Base-by-base conservation (phyloP, 2,797 vertebrate genomes). In the Mus caroli region DNA sequence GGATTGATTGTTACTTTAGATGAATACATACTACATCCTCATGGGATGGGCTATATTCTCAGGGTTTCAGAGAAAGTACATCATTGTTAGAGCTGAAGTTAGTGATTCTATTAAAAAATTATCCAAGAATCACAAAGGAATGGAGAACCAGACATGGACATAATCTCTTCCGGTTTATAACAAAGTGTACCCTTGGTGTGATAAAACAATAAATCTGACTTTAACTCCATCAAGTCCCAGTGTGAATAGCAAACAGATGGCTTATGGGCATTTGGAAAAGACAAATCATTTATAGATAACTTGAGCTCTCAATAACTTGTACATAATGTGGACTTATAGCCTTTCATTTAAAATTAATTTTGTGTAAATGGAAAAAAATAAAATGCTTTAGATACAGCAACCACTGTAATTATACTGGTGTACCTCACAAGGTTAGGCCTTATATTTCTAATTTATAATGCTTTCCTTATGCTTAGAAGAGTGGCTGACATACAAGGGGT, bases 331-430 rank as follows among this genome's bases (percentile, higher is more conserved):
- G 3, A 37, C 22, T 26, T 58, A 58, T 1, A 80, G 54, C 22
- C n/a, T 69, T 83, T 92, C 52, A 76, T 88, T 77, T 37, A 14
- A 90, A 94, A 56, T 67, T 50, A 73, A 78, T 15, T 91, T 54
- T 87, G 3, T 91, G 43, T 73, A n/a, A 71, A 50, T 84, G 71
- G 62, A 34, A 84, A 58, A 28, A 64, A 37, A 52, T 84, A 52
- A 95, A 84, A 85, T 83, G 34, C 34, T n/a, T 56, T 17, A 64
- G 69, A 37, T 78, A 56, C 24, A 43, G 37, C 22, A 84, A 24
- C 50, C 28, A 60, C 20, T 34, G 6, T 67, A 69, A 69, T 50
- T 24, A 69, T 46, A 69, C 26, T 34, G 31, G 60, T 43, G 20
- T 54, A 31, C 15, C 62, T 76, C 43, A 17, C 4, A 11, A 85